These are phyloP conservation scores for Oceanites oceanicus DNA, from an alignment of 2,113 vertebrate genomes.

Conservation along the genomic window DNA sequence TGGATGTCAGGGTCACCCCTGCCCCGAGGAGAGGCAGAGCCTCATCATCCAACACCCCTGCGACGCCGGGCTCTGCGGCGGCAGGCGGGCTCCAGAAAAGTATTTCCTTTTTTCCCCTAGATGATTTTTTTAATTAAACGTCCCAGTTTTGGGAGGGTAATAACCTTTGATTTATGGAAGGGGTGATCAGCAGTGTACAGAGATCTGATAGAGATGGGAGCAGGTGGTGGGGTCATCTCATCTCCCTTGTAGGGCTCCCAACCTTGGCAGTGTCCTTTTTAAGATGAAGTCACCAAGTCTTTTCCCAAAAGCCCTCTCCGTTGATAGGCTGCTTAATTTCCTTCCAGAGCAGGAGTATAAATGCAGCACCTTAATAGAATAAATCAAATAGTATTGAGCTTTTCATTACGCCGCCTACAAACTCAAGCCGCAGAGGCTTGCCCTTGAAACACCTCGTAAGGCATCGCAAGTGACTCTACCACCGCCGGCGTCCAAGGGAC, in stretches of 20 bases:
- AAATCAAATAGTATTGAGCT: not conserved
- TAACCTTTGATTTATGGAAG: not conserved
- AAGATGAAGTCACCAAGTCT: not conserved
- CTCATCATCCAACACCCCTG: rapidly evolving
- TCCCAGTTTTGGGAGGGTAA: not conserved
- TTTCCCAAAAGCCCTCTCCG: not conserved
- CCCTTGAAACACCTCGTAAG: slow-evolving; percentile 3
- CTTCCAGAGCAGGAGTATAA: not conserved
- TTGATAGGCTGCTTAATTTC: not conserved
- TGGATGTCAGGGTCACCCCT: not conserved
- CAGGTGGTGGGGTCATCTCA: rapidly evolving
- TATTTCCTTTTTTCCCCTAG: not conserved
- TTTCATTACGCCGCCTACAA: not conserved
- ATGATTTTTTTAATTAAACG: not conserved
- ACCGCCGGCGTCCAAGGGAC: not conserved
- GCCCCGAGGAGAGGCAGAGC: not conserved
- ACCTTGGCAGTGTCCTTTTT: not conserved
- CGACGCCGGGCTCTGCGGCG: rapidly evolving
- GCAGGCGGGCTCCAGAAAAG: rapidly evolving
- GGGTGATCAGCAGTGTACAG: not conserved
- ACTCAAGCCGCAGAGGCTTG: not conserved
- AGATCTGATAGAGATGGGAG: not conserved
- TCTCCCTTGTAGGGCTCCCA: not conserved
- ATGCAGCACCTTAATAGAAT: not conserved
- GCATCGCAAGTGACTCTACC: not conserved